Conservation (phyloP, 2,113 vertebrate species). For the Hippocampus abdominalis region DNA sequence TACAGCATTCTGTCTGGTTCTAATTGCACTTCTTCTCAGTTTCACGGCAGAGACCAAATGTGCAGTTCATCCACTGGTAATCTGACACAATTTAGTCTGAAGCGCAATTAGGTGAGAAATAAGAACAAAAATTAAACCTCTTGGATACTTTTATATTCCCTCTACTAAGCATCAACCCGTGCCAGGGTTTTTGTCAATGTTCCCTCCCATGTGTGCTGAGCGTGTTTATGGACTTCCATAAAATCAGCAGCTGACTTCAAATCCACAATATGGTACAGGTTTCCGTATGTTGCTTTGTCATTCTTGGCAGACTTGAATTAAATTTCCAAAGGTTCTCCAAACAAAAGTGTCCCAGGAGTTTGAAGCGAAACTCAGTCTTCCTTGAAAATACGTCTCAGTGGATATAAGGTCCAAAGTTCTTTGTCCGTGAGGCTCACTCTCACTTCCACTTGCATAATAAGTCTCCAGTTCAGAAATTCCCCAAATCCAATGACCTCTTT, state of each 20-base stretch:
- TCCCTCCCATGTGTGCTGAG: slow-evolving; percentile 41
- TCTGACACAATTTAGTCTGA: slow-evolving; percentile 36
- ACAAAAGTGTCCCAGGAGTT: slow-evolving; percentile 5
- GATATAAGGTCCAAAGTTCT: background rate
- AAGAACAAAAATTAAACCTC: slow-evolving; percentile 35
- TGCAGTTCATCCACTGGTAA: slow-evolving; percentile 44
- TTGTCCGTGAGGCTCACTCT: background rate
- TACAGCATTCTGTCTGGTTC: slow-evolving; percentile 42
- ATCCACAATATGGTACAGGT: slow-evolving; percentile 28
- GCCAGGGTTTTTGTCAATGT: slow-evolving; percentile 38
- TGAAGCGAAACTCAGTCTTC: slow-evolving; percentile 20
- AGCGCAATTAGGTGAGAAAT: slow-evolving; percentile 31
- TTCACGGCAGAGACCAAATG: slow-evolving; percentile 26
- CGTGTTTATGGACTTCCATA: slow-evolving; percentile 54
- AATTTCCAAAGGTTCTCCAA: slow-evolving; percentile 29
- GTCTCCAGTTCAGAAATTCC: background rate
- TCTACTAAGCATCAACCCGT: slow-evolving; percentile 41
- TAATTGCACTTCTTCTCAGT: slow-evolving; percentile 11
- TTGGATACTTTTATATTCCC: slow-evolving; percentile 10
- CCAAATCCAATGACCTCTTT: slow-evolving; percentile 7
- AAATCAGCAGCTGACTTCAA: slow-evolving; percentile 56
- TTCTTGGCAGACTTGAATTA: slow-evolving; percentile 31
- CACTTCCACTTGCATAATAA: background rate
- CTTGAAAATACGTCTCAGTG: slow-evolving; percentile 6
- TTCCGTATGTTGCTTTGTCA: slow-evolving; percentile 35